phyloP scores from a whole-genome alignment of 2,113 vertebrate genomes.

The Colinus virginianus region DNA sequence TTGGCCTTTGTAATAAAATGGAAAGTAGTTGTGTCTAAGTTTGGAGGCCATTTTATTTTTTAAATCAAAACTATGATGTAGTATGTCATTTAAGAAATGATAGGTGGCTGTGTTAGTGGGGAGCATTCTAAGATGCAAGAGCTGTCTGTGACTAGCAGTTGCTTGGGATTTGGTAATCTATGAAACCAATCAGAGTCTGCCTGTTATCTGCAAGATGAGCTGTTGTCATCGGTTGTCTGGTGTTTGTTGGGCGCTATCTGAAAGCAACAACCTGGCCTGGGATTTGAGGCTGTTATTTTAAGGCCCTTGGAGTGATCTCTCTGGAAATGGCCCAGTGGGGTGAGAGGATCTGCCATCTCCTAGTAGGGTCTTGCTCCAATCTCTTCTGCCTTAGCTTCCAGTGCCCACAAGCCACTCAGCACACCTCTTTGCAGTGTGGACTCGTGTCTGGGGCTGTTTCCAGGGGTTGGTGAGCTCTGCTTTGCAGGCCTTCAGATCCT shows the following conservation, averaged over 20 bases:
- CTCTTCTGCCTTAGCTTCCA: fast-evolving
- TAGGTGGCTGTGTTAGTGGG: not conserved
- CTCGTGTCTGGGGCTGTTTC: not conserved
- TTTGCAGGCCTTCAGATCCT: not conserved
- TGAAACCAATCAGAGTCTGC: not conserved
- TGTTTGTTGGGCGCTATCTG: not conserved
- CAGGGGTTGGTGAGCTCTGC: not conserved
- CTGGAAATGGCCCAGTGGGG: not conserved
- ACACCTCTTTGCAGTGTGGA: too few relatives aligned
- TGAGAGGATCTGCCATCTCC: not conserved
- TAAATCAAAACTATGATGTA: not conserved
- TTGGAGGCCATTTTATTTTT: not conserved
- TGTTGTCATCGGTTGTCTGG: fast-evolving
- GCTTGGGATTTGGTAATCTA: not conserved
- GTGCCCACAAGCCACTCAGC: not conserved
- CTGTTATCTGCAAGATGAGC: not conserved
- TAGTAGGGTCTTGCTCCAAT: not conserved
- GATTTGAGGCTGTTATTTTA: not conserved
- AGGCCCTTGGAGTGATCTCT: not conserved
- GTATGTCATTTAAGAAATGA: not conserved
- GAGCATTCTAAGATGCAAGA: not conserved
- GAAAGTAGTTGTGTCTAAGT: fast-evolving
- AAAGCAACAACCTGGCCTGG: not conserved
- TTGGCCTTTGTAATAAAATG: fast-evolving
- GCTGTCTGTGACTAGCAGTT: not conserved